Percentiles rank a stretch among this genome's conserved stretches.
phyloP scores from a whole-genome alignment of 2,113 vertebrate genomes.

The Glareola pratincola region DNA sequence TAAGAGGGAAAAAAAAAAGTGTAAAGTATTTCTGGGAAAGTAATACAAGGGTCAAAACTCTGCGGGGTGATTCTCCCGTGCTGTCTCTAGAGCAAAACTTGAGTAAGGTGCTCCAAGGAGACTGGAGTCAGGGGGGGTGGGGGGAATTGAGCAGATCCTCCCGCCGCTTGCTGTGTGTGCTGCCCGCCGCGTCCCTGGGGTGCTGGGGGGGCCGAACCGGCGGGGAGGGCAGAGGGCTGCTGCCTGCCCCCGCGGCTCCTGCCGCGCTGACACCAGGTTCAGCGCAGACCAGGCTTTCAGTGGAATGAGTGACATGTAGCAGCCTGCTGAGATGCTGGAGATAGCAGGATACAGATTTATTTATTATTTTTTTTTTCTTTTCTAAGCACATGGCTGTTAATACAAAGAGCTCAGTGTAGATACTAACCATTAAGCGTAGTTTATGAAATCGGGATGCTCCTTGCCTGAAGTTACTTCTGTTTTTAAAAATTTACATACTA shows the following conservation, averaged over 20 bases:
- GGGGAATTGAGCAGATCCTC: not conserved
- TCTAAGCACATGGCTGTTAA: constrained; percentile 11
- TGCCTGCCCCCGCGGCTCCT: not conserved
- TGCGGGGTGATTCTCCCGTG: not conserved
- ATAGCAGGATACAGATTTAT: not conserved
- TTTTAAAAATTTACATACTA: not conserved
- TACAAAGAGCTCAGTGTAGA: constrained; percentile 43
- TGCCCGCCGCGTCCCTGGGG: not conserved
- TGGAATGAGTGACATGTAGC: constrained; percentile 59
- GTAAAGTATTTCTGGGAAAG: not conserved
- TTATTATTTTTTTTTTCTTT: not conserved
- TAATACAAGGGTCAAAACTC: not conserved
- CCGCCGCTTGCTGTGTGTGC: not conserved
- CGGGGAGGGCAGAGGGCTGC: not conserved
- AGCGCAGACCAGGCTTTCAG: constrained; percentile 11
- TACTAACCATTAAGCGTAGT: not conserved
- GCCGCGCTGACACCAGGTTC: not conserved
- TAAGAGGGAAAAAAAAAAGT: not conserved
- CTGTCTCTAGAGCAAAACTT: not conserved
- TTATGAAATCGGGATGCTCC: constrained; percentile 3
- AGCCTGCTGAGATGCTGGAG: constrained; percentile 55
- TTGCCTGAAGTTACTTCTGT: constrained; percentile 2
- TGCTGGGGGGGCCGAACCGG: not conserved
- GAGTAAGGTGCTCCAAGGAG: not conserved
- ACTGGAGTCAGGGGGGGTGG: not conserved